phyloP scores from a whole-genome alignment of 2,113 vertebrate genomes.

The Gadus chalcogrammus region DNA sequence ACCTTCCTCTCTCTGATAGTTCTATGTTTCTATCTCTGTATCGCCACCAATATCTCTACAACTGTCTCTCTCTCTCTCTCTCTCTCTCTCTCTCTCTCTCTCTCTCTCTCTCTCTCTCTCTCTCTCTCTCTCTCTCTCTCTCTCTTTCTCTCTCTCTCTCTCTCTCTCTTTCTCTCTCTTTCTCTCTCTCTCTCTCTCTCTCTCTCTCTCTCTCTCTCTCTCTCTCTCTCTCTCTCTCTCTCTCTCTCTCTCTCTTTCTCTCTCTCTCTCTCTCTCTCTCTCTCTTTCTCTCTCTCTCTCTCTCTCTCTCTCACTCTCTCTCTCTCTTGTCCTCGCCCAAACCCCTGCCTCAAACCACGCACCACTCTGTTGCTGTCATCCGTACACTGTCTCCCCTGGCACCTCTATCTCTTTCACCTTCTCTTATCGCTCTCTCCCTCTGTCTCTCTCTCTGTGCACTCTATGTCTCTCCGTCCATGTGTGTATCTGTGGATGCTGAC shows the following conservation, averaged over 20 bases:
- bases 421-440: slow-evolving; percentile 9
- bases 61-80: neutral
- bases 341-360: too few species aligned
- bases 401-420: too few species aligned
- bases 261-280: slow-evolving; percentile 7
- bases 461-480: neutral
- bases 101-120: neutral
- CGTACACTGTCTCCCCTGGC: neutral
- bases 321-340: too few species aligned
- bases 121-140: slow-evolving; percentile 26
- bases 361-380: neutral
- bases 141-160: neutral
- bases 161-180: neutral
- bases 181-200: neutral
- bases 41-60: neutral
- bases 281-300: neutral
- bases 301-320: neutral
- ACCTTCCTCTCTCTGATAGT: neutral
- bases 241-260: slow-evolving; percentile 25
- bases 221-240: slow-evolving; percentile 22
- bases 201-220: slow-evolving; percentile 18
- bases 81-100: neutral
- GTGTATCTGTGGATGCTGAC: slow-evolving; percentile 66
- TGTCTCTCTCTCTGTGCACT: neutral
- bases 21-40: slow-evolving; percentile 1